These are phyloP conservation scores for Crenichthys baileyi DNA, from an alignment of 2,797 vertebrate genomes.

Conservation along the genomic window DNA sequence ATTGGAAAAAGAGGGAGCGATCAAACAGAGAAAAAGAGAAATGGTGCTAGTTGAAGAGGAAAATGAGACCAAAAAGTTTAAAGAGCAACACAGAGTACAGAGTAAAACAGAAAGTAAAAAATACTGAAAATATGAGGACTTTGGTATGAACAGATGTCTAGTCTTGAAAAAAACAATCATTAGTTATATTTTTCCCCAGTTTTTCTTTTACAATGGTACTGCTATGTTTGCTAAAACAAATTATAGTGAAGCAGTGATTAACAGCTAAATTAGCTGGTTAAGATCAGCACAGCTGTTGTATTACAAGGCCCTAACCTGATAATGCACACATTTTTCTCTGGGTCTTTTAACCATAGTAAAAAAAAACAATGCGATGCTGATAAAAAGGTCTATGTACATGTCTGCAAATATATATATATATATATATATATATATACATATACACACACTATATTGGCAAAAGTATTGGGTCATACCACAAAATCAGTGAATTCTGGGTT, in stretches of 20 bases:
- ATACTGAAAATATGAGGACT: slow-evolving; percentile 34
- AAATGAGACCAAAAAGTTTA: slow-evolving; percentile 20
- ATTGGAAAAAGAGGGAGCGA: slow-evolving; percentile 28
- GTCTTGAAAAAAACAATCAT: slow-evolving; percentile 42
- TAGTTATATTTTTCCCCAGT: slow-evolving; percentile 38
- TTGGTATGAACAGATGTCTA: slow-evolving; percentile 49
- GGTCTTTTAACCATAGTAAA: too few relatives aligned
- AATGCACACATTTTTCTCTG: slow-evolving; percentile 9
- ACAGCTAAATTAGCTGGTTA: slow-evolving; percentile 21
- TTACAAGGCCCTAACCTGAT: slow-evolving; percentile 13
- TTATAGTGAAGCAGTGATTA: slow-evolving; percentile 42
- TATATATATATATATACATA: too few relatives aligned
- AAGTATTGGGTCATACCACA: too few relatives aligned
- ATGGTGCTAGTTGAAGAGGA: slow-evolving; percentile 15
- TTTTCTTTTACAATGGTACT: slow-evolving; percentile 43
- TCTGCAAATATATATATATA: too few relatives aligned
- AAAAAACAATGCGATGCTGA: too few relatives aligned
- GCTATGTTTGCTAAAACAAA: slow-evolving; percentile 54
- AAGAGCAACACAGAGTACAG: slow-evolving; percentile 19
- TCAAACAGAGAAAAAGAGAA: slow-evolving; percentile 16
- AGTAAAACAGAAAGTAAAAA: background rate
- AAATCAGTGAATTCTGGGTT: too few relatives aligned
- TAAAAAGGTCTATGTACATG: too few relatives aligned
- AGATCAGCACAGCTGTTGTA: slow-evolving; percentile 45
- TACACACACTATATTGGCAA: too few relatives aligned